Base-by-base conservation (phyloP, 2,113 vertebrate species). In the Thermophis baileyi region DNA sequence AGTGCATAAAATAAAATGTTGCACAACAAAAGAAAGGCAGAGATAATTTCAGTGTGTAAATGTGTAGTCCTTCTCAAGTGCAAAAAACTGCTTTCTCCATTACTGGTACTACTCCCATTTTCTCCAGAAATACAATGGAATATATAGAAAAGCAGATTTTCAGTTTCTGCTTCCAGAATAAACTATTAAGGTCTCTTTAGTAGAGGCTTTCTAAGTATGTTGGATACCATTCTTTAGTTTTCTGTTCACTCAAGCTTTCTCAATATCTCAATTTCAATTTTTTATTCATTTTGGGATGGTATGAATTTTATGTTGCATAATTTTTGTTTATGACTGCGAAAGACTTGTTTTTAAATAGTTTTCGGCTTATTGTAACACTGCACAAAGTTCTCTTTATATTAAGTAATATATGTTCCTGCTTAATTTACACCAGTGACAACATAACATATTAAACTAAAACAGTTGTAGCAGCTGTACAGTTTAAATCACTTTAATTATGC, bases 61-160 rank as follows among this genome's bases (percentile, higher is more conserved):
- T 97, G 96, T 96, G 93, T 96, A 97, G 97, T 96, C 93, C 95
- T 96, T 94, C 96, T 93, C 95, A 96, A 95, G 91, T 89, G 6
- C 89, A 88, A 94, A 95, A 95, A 93, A 94, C 93, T 96, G 93
- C 95, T 96, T 97, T 97, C 95, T 91, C 69, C 92, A 90, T 92
- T 0, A 0, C 7, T 6, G 2, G 22, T 55, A 55, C 69, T 94
- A 57, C 63, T 89, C 91, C 74, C 74, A 60, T 95, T 97, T 94
- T 93, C 90, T 86, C 51, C 47, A 91, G 92, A 96, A 95, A 81
- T 81, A 92, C 95, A 95, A 95, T 93, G 89, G 93, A 20, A 81
- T 81, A 81, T 81, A 40, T 22, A 40, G 69, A 81, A 40, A 40
- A 96, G 81, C 95, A 40, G 35, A 91, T 95, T 96, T 94, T 93